Evolutionary conservation across 2,888 invertebrate species (phyloP), one percentile per base, ranked within the genome.

Genomic region (Oeneis ivallda): DNA sequence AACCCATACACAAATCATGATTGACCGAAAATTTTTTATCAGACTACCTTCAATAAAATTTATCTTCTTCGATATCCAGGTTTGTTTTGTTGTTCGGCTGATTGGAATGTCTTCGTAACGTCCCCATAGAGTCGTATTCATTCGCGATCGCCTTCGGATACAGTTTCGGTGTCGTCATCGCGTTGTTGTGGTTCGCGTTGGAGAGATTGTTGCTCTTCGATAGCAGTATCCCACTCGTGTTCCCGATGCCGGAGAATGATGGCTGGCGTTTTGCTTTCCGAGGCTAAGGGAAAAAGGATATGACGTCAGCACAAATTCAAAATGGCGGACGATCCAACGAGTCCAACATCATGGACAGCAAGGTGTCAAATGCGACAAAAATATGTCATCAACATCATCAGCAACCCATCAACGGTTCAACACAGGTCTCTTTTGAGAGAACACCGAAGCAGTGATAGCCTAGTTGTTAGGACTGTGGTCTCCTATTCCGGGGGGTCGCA

Each of bases 91-190:
- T 94, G 78, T 95, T 95, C 34, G 92, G 89, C 52, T 95, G 94
- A 93, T 86, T 96, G 92, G 96, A 96, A 81, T 96, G 96, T 58
- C 96, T 89, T 74, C 95, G 94, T 47, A 96, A 83, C 0, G 96
- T 96, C 15, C 96, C 95, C 61, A 95, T 94, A 0, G 91, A 84
- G 78, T 96, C 96, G 78, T 95, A 96, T 72, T 97, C 96, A 69
- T 96, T 96, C 56, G 93, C 93, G 76, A 93, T 93, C 68, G 93
- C 94, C 83, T 95, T 96, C 41, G 93, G 94, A 79, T 95, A 95
- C 62, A 93, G 87, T 81, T 94, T 96, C 58, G 94, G 95, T 0
- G 94, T 94, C 0, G 93, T 92, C 26, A 92, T 84, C 0, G 91
- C 78, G 0, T 89, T 93, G 74, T 93, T 93, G 73, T 94, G 94